Base-by-base conservation (phyloP, 1,140 invertebrate genomes). In the Araneus ventricosus region DNA sequence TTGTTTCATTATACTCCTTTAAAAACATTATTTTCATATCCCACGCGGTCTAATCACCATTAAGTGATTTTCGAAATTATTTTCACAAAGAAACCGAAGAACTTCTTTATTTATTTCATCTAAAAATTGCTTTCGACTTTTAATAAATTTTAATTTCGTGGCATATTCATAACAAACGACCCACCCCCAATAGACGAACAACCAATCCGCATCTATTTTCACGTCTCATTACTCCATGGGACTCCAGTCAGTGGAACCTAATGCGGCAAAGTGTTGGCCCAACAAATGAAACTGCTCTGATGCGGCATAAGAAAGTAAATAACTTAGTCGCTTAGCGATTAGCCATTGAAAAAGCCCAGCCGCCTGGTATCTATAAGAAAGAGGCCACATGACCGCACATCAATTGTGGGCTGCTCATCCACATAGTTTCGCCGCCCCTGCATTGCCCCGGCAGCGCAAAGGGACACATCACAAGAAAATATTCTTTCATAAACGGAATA, bases 401-500 rank as follows among this genome's bases (percentile, higher is more conserved):
- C 88, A 90, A 90, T 90, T 90, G 88, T 34, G 70, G 88, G 20
- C 86, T 39, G 37, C 86, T 88, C 86, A 67, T 39, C 67, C 88
- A 80, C 80, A 90, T 90, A 90, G n/a, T 90, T 90, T 90, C 67
- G 57, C 80, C 80, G 80, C 59, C 52, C 52, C 84, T 34, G 52
- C 37, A 90, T 90, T 59, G 70, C 75, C 70, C 75, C 24, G 88
- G 88, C 27, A 75, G 88, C 88, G 63, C 63, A 67, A 27, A 67
- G 63, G 63, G 63, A 67, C 63, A 67, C 63, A 30, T 67, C 67
- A 61, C 88, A 34, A 57, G 52, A 34, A 90, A 45, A 90, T 79
- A 90, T 90, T 90, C 88, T 90, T 90, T 80, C 70, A 90, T 90
- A 90, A 80, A 34, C 52, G 52, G 70, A 80, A 70, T 88, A 63